These are phyloP conservation scores for Agrotis puta DNA, from an alignment of 2,888 invertebrate species.

Conservation along the genomic window DNA sequence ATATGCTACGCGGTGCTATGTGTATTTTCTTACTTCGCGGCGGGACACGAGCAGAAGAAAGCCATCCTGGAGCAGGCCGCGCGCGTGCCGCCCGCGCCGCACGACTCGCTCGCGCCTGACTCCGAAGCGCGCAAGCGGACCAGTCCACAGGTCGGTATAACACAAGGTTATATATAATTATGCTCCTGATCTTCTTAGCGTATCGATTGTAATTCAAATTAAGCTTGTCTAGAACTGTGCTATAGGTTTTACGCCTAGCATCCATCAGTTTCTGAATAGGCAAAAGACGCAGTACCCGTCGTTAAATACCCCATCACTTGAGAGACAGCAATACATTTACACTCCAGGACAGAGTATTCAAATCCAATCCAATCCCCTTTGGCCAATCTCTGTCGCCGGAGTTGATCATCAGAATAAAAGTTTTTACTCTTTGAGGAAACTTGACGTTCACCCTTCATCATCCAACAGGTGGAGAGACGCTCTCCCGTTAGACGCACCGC, in stretches of 20 bases:
- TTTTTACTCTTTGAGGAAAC: background rate
- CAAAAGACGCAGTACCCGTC: background rate
- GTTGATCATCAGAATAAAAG: background rate
- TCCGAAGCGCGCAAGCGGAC: constrained; percentile 39
- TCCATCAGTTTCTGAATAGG: background rate
- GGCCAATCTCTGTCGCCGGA: background rate
- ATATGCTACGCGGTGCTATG: constrained; percentile 99
- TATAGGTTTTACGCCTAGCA: background rate
- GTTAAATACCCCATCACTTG: background rate
- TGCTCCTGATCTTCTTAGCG: background rate
- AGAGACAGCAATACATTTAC: no score
- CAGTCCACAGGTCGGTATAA: constrained; percentile 59
- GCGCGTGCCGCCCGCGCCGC: constrained; percentile 77
- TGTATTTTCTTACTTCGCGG: constrained; percentile 99
- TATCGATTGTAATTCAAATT: background rate
- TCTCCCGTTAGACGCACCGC: constrained; percentile 70
- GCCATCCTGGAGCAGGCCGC: constrained; percentile 88
- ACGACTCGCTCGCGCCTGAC: constrained; percentile 51
- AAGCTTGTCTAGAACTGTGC: background rate
- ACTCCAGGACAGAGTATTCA: background rate
- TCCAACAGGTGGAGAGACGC: constrained; percentile 72
- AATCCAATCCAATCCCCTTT: background rate
- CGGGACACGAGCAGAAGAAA: constrained; percentile 95
- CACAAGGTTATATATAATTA: background rate
- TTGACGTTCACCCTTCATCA: background rate